Conservation (phyloP, 2,797 vertebrate genomes). For the Poeciliopsis turneri region DNA sequence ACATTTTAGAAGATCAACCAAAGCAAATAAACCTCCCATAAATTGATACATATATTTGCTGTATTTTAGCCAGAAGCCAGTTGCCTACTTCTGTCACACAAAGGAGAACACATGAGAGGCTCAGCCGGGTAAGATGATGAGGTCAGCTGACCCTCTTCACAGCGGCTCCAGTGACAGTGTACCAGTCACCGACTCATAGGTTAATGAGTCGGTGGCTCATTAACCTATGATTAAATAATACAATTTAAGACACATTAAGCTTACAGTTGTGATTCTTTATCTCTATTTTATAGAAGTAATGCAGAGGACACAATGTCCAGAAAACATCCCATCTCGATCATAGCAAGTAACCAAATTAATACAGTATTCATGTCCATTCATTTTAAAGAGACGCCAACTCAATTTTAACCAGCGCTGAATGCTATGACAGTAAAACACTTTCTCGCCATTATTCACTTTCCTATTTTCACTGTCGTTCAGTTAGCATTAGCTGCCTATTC, state of each 20-base stretch:
- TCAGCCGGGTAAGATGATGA: not conserved
- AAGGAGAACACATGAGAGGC: not conserved
- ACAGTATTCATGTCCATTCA: not conserved
- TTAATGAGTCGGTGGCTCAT: not conserved
- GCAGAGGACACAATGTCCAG: not conserved
- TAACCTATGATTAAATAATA: not conserved
- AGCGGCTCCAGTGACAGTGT: not conserved
- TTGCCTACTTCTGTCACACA: not conserved
- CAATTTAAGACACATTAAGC: not conserved
- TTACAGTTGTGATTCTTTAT: not conserved
- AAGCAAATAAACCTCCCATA: not conserved
- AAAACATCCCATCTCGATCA: not conserved
- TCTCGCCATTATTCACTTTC: not conserved
- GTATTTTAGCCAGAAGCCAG: not conserved
- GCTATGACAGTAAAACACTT: not conserved
- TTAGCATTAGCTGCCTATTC: conserved; percentile 56
- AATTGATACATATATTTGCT: not conserved
- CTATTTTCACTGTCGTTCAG: conserved; percentile 1
- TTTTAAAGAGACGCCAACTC: not conserved
- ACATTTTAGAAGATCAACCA: not conserved
- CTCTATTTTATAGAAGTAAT: not conserved
- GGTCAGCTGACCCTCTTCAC: conserved; percentile 11
- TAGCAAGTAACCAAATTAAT: not conserved
- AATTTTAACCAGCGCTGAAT: not conserved
- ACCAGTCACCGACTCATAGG: too few relatives aligned